Evolutionary conservation across 2,113 vertebrate species (phyloP).

Genomic region (Pteronura brasiliensis): DNA sequence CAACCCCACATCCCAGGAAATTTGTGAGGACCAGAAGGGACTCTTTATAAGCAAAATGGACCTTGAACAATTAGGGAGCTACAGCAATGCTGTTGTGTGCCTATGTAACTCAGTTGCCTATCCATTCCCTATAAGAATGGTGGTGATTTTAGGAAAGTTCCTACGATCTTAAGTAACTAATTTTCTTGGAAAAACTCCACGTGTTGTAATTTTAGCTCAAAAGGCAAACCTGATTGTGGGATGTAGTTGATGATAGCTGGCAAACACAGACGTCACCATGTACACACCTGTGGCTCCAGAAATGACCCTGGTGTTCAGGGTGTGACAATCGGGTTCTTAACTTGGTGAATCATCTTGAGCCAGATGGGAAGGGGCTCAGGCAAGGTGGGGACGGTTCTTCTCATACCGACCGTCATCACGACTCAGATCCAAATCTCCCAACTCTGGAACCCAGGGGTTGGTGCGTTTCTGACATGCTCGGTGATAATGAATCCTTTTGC

Average conservation of each 20-base stretch:
- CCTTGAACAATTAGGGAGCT: rapidly evolving
- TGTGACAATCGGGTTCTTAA: not conserved
- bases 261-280: not conserved
- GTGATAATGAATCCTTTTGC: slow-evolving; percentile 56
- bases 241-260: not conserved
- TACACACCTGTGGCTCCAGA: not conserved
- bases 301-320: too few species aligned
- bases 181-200: not conserved
- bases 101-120: not conserved
- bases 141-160: not conserved
- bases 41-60: not conserved
- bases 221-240: not conserved
- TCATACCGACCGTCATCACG: rapidly evolving
- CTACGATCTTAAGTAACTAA: not conserved
- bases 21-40: not conserved
- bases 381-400: rapidly evolving
- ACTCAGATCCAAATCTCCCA: not conserved
- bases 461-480: not conserved
- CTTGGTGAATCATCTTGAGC: rapidly evolving
- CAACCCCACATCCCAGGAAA: not conserved
- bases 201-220: not conserved
- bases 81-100: not conserved
- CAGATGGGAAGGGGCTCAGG: not conserved
- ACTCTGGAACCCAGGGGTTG: not conserved
- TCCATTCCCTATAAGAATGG: not conserved